A percentile compares a stretch with the other conserved stretches of the same genome.
Evolutionary conservation across 2,888 invertebrate species (phyloP).

Genomic region (Abrostola tripartita): DNA sequence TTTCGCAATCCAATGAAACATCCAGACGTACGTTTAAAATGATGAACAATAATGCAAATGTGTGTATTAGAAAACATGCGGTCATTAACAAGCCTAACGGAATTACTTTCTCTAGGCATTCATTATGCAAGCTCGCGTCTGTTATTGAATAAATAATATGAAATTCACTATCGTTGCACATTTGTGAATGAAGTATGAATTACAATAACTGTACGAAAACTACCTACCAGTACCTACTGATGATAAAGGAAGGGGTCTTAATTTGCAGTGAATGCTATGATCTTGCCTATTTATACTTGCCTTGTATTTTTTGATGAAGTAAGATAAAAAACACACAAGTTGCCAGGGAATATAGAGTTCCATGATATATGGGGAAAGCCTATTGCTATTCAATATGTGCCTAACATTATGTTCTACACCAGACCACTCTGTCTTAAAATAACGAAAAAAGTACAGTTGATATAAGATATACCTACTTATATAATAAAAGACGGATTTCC

Average conservation of each 20-base stretch:
- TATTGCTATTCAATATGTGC: no score
- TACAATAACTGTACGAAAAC: slow-evolving; percentile 11
- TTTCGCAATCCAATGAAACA: slow-evolving; percentile 2
- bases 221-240: background rate
- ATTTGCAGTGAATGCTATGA: no score
- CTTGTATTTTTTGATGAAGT: no score
- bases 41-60: slow-evolving; percentile 42
- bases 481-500: no score
- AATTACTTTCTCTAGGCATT: slow-evolving; percentile 55
- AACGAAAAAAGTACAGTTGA: no score
- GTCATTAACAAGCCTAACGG: slow-evolving; percentile 46
- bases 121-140: slow-evolving; percentile 52
- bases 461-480: no score
- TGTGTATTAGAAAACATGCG: slow-evolving; percentile 51
- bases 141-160: slow-evolving; percentile 53
- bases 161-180: slow-evolving; percentile 41
- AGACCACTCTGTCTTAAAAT: no score
- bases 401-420: no score
- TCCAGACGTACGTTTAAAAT: slow-evolving; percentile 13
- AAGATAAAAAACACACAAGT: no score
- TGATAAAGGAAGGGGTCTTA: background rate
- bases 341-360: no score
- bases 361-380: no score
- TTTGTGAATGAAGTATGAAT: slow-evolving; percentile 20
- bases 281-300: no score